phyloP scores from a whole-genome alignment of 2,888 invertebrate genomes.

The Stenodera caucasica region DNA sequence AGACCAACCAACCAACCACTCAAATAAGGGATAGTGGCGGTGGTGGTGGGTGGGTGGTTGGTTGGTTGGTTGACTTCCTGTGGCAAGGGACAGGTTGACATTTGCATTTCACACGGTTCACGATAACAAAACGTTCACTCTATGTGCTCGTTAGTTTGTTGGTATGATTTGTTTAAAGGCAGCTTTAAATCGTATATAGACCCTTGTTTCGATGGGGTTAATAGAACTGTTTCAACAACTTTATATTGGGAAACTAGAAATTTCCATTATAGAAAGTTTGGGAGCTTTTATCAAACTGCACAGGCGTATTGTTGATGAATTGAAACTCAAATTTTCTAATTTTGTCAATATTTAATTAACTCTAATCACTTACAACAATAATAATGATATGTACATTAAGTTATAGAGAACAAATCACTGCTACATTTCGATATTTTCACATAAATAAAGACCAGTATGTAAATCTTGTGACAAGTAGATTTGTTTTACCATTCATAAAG shows the following conservation, averaged over 20 bases:
- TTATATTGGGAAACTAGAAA: not conserved
- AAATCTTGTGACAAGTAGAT: slow-evolving; percentile 39
- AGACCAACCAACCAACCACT: slow-evolving; percentile 21
- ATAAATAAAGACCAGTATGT: slow-evolving; percentile 39
- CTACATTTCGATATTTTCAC: slow-evolving; percentile 37
- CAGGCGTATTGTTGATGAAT: too few species aligned
- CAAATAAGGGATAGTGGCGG: not conserved
- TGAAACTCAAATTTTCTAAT: too few species aligned
- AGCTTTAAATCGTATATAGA: slow-evolving; percentile 6
- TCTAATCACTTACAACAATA: too few species aligned
- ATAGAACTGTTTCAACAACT: slow-evolving; percentile 7
- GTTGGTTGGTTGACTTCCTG: slow-evolving; percentile 2
- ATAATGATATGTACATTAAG: not conserved
- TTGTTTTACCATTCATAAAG: slow-evolving; percentile 37
- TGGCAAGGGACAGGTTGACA: not conserved
- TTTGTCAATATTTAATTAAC: too few species aligned
- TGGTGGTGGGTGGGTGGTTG: not conserved
- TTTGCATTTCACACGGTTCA: slow-evolving; percentile 4
- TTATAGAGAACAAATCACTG: slow-evolving; percentile 3
- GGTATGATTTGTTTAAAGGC: slow-evolving; percentile 17
- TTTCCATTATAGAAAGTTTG: not conserved
- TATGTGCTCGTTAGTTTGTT: slow-evolving; percentile 5
- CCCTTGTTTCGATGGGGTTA: slow-evolving; percentile 15
- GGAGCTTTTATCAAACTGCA: not conserved
- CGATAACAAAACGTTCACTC: not conserved